Percentiles rank a stretch among this genome's conserved stretches.
Evolutionary conservation across 2,888 invertebrate genomes (phyloP).

Genomic region (Onthophagus sagittarius): DNA sequence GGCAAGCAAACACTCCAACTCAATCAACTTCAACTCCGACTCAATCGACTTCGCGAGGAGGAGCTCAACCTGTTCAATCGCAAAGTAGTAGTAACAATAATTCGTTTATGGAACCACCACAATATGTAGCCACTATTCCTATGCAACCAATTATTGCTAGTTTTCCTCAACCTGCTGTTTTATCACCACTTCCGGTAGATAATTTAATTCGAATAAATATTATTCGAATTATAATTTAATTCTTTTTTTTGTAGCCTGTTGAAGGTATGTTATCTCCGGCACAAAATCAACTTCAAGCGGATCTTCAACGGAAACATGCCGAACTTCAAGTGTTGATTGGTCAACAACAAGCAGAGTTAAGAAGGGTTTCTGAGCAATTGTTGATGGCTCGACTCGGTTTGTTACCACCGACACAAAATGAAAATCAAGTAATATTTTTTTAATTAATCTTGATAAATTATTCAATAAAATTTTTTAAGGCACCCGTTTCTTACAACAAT

Average conservation of each 20-base stretch:
- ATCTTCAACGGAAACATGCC: slow-evolving; percentile 78
- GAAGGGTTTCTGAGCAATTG: slow-evolving; percentile 82
- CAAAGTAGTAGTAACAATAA: neutral
- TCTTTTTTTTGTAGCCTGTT: slow-evolving; percentile 30
- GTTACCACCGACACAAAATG: slow-evolving; percentile 40
- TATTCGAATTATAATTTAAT: neutral
- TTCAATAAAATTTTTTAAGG: neutral
- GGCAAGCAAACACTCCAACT: slow-evolving; percentile 30
- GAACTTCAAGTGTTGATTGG: slow-evolving; percentile 80
- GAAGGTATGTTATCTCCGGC: slow-evolving; percentile 54
- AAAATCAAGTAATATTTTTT: slow-evolving; percentile 11
- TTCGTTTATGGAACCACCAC: slow-evolving; percentile 50
- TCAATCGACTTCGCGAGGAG: slow-evolving; percentile 34
- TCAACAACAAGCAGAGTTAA: slow-evolving; percentile 81
- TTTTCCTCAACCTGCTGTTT: slow-evolving; percentile 50
- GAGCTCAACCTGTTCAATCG: slow-evolving; percentile 13
- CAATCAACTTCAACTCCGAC: slow-evolving; percentile 16
- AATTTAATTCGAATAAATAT: neutral
- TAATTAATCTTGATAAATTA: slow-evolving; percentile 21
- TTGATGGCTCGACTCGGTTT: slow-evolving; percentile 77
- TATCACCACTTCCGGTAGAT: slow-evolving; percentile 45
- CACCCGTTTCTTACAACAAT: slow-evolving; percentile 38
- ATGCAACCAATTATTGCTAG: slow-evolving; percentile 55
- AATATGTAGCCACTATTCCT: slow-evolving; percentile 57
- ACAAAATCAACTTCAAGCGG: slow-evolving; percentile 63